Conservation (phyloP, 2,888 invertebrate genomes). For the Rhagonycha lutea region DNA sequence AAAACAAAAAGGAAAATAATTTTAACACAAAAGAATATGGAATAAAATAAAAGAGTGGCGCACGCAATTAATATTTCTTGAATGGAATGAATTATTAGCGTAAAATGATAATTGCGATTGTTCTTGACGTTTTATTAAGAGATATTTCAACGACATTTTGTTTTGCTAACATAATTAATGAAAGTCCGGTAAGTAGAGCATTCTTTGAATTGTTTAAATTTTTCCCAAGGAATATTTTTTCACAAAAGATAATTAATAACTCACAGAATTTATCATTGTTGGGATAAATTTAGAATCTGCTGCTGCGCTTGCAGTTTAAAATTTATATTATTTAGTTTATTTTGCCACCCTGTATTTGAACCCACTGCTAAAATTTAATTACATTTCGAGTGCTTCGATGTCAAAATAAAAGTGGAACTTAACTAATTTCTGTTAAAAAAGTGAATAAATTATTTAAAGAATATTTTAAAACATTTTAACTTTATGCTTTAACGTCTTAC, state of each 20-base stretch:
- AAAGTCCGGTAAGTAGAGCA: not conserved
- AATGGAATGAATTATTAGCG: not conserved
- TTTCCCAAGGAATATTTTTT: not conserved
- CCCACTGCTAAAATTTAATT: not conserved
- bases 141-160: slow-evolving; percentile 4
- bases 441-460: not conserved
- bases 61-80: not conserved
- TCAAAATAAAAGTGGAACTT: not conserved
- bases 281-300: not conserved
- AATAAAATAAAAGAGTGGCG: not conserved
- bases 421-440: not conserved
- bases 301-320: not conserved
- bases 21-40: not conserved
- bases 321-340: not conserved
- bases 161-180: slow-evolving; percentile 3
- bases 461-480: not conserved
- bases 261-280: not conserved
- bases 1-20: not conserved
- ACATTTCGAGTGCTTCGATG: not conserved
- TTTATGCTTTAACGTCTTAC: not conserved
- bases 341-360: not conserved
- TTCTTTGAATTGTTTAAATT: slow-evolving; percentile 2
- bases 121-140: slow-evolving; percentile 2
- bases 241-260: not conserved
- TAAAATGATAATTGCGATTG: slow-evolving; percentile 2